Percentiles rank a stretch among this genome's conserved stretches.
phyloP scores from a whole-genome alignment of 2,888 invertebrate genomes.

The Patella caerulea region DNA sequence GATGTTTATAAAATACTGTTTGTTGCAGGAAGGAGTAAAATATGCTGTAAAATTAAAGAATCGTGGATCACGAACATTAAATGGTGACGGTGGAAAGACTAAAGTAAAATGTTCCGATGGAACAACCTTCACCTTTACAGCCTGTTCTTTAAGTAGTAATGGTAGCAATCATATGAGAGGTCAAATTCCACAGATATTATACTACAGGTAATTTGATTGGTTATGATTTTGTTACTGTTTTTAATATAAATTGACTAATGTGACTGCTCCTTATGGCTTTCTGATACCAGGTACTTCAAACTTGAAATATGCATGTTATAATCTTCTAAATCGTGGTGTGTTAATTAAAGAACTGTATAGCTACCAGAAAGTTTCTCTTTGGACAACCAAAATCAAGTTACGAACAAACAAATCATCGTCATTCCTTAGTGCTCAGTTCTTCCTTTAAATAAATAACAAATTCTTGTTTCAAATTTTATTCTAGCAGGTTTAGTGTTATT shows the following conservation, averaged over 20 bases:
- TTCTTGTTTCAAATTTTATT: not conserved
- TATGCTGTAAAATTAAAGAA: slow-evolving; percentile 91
- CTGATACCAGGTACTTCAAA: too few species aligned
- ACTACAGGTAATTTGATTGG: slow-evolving; percentile 77
- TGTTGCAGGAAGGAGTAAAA: slow-evolving; percentile 82
- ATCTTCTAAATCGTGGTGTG: too few species aligned
- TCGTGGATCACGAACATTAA: slow-evolving; percentile 92
- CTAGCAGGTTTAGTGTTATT: not conserved
- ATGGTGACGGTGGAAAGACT: slow-evolving; percentile 92
- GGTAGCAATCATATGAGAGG: slow-evolving; percentile 96
- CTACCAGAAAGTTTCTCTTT: too few species aligned
- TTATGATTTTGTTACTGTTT: too few species aligned
- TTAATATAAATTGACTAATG: too few species aligned
- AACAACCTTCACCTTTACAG: slow-evolving; percentile 89
- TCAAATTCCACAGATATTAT: slow-evolving; percentile 93
- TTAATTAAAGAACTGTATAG: too few species aligned
- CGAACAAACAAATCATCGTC: not conserved
- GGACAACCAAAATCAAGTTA: too few species aligned
- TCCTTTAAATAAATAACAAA: not conserved
- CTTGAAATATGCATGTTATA: too few species aligned
- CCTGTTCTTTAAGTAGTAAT: slow-evolving; percentile 93
- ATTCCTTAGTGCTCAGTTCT: not conserved
- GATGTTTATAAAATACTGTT: not conserved
- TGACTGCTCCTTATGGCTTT: too few species aligned
- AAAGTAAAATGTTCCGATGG: slow-evolving; percentile 94